Base-by-base conservation (phyloP, 2,888 invertebrate genomes). In the Metellina segmentata region DNA sequence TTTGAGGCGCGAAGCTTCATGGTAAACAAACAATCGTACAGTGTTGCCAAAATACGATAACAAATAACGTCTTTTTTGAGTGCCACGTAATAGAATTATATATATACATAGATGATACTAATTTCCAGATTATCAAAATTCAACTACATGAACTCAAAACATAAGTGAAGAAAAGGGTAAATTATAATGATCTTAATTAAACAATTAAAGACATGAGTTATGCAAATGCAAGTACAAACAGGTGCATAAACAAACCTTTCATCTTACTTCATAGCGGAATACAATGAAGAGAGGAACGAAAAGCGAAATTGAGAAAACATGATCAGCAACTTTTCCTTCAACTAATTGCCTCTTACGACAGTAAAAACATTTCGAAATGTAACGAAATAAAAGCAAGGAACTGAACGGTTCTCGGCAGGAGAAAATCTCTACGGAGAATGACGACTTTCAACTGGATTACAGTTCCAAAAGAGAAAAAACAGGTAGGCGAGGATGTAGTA, bases 251-350 rank as follows among this genome's bases (percentile, higher is more conserved):
- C 7, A 11, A 61, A 61, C 61, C 61, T 61, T 61, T 61, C 11
- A 34, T 20, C 85, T 85, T 53, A 85, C 85, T 52, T 85, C 85
- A 85, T 85, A 20, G 75, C 61, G 11, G 74, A 72, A 52, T 75
- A 85, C 1, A 85, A 48, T 0, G 85, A 61, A 13, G 53, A 61
- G 48, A 85, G 52, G 9, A 85, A 85, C 48, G 85, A 53, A 48
- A 85, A 85, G 61, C 61, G 53, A 52, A 85, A 85, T 0, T 20
- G 13, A 52, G 85, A 75, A 85, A 85, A 85, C 85, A 85, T 85
- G 16, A 34, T 77, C 16, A 77, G 48, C 77, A 49, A 48, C 49
- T 72, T 72, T 16, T 52, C 34, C 13, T 20, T 20, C 52, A 69
- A 20, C 61, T 61, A 16, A 61, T 8, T 9, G 16, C 61, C 61